phyloP scores from a whole-genome alignment of 2,888 invertebrate species.

The Netelia virgata region DNA sequence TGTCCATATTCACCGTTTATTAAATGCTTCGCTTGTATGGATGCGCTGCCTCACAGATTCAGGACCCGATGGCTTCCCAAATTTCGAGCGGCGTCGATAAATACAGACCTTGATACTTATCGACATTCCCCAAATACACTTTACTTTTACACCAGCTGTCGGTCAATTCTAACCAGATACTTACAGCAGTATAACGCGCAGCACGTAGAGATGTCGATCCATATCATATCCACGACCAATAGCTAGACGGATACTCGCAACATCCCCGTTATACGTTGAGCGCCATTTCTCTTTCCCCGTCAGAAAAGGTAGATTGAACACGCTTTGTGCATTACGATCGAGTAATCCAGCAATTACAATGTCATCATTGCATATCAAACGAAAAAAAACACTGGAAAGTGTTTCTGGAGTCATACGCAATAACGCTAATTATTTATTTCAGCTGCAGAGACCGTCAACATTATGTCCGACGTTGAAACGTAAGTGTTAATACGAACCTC shows the following conservation, averaged over 20 bases:
- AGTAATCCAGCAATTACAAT: conserved; percentile 76
- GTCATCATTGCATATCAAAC: conserved; percentile 73
- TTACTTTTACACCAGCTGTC: too few relatives aligned
- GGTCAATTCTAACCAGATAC: too few relatives aligned
- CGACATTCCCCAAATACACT: too few relatives aligned
- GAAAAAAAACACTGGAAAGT: conserved; percentile 53
- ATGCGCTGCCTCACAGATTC: too few relatives aligned
- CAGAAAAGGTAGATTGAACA: conserved; percentile 78
- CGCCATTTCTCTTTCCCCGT: conserved; percentile 77
- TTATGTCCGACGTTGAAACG: conserved; percentile 94
- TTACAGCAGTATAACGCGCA: too few relatives aligned
- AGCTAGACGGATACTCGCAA: conserved; percentile 9
- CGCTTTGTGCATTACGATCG: conserved; percentile 51
- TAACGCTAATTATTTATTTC: conserved; percentile 79
- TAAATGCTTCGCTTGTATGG: too few relatives aligned
- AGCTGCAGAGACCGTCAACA: conserved; percentile 84
- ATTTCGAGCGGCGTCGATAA: too few relatives aligned
- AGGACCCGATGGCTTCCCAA: too few relatives aligned
- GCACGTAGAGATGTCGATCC: conserved; percentile 29
- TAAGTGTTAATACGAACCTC: conserved; percentile 86
- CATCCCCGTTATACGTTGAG: conserved; percentile 54
- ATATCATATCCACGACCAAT: conserved; percentile 63
- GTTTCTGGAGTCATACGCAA: conserved; percentile 49
- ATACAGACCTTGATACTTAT: too few relatives aligned
- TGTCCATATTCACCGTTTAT: too few relatives aligned